Base-by-base conservation (phyloP, 2,888 invertebrate genomes). In the Polymixis flavicincta region DNA sequence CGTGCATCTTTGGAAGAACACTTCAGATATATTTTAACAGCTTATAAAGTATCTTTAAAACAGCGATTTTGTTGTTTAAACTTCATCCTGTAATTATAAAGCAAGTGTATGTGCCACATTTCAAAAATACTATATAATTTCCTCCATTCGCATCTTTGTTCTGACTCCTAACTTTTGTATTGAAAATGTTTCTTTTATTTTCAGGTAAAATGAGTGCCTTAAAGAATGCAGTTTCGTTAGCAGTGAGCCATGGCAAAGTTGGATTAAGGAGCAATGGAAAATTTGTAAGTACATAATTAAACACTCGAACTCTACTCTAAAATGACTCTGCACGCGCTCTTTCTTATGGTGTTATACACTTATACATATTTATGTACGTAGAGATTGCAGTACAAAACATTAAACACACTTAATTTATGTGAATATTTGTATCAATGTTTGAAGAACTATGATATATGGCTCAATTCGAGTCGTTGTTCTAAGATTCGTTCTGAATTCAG, bases 141-240 rank as follows among this genome's bases (percentile, higher is more conserved):
- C 32, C 14, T 48, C 8, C 3, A 17, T 70, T 32, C 19, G n/a
- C 9, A 19, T 55, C 32, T 25, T 19, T 25, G 13, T 42, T 17
- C 2, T 22, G 4, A 17, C 2, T 25, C 14, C 7, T n/a, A 3
- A 6, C 1, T 48, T 64, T 42, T 63, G 0, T 28, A 55, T 25
- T 75, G 22, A 81, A 22, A 17, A 22, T 42, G 8, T 71, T 48
- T 61, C 14, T 74, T 13, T 80, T 85, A 80, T 79, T 89, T 87
- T 11, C 84, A 93, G 92, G 66, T 87, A 68, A 67, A 82, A 96
- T 96, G 96, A 94, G 94, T 76, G 92, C 92, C 32, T 92, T 95
- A 85, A 92, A 92, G 84, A 94, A 92, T 64, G 92, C 92, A 45
- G 85, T 94, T 67, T 90, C 94, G 0, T 78, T 94, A 75, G 93